Evolutionary conservation across 2,888 invertebrate species (phyloP).

Genomic region (Gymnocheta viridis): DNA sequence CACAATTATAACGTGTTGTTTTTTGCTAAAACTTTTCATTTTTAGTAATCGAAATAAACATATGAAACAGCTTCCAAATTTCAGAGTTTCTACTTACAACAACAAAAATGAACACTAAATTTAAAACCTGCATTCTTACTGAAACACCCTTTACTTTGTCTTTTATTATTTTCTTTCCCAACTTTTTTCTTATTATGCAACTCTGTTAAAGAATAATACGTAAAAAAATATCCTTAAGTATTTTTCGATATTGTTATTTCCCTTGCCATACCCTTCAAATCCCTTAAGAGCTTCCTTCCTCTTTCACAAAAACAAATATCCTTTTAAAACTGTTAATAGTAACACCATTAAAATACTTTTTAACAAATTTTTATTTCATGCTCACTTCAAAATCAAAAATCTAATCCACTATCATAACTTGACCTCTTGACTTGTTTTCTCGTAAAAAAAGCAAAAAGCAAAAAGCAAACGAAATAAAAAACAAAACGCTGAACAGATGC

Average conservation of each 20-base stretch:
- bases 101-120: no score
- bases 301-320: slow-evolving; percentile 39
- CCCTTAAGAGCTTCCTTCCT: slow-evolving; percentile 38
- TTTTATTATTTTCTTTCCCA: no score
- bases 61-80: no score
- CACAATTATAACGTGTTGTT: no score
- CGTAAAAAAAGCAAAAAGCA: neutral
- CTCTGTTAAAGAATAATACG: no score
- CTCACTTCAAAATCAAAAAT: slow-evolving; percentile 1
- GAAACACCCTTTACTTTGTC: no score
- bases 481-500: slow-evolving; percentile 56
- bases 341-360: slow-evolving; percentile 66
- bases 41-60: no score
- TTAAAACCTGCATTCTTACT: no score
- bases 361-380: slow-evolving; percentile 63
- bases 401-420: slow-evolving; percentile 49
- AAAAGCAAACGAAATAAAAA: slow-evolving; percentile 7
- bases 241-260: neutral
- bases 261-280: slow-evolving; percentile 2
- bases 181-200: no score
- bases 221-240: no score
- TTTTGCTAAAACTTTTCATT: no score
- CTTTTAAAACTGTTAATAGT: slow-evolving; percentile 69
- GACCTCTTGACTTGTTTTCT: slow-evolving; percentile 62
- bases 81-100: no score